Evolutionary conservation across 2,797 vertebrate species (phyloP), one percentile per base, ranked within the genome.

Genomic region (Oceanodroma leucorhoa): DNA sequence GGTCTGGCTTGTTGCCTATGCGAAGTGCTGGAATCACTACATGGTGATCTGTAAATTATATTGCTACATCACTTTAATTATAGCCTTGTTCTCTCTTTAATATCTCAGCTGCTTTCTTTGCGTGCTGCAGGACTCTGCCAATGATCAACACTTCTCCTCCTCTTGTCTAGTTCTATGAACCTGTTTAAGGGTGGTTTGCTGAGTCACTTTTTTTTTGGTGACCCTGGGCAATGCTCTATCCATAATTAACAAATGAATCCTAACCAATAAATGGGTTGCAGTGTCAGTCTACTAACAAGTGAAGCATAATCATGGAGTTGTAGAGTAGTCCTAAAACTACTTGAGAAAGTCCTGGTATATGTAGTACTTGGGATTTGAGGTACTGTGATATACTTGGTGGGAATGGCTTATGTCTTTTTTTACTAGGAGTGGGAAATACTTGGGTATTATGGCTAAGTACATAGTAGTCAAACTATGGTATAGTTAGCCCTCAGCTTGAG

Each of bases 41-140:
- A 0, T 21, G 69, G 51, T 38, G 73, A 77, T 34, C 62, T 70
- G 48, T 70, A 23, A 45, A 77, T 80, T 67, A 65, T 46, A 50
- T 77, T 93, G 86, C 70, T 76, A 10, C 58, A 38, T 79, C n/a
- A 8, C 80, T 95, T 46, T 89, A 92, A 90, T 91, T 76, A 80
- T 8, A 45, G 12, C 51, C 77, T 73, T 62, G 11, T 26, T 81
- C n/a, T 32, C 5, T 5, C 30, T 78, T 54, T 73, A 69, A 50
- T 69, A 3, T n/a, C 60, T 83, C 50, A 22, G 50, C 67, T 64
- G 41, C 34, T 80, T 38, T 3, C 34, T 64, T 17, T 41, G 14
- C 34, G 32, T 40, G 64, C 83, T 94, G 62, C 51, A 58, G 50
- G 69, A 86, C n/a, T 10, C 16, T 67, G 65, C 67, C 15, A 1